Evolutionary conservation across 2,113 vertebrate genomes (phyloP), one percentile per base, ranked within the genome.

Genomic region (Todiramphus saurophagus): DNA sequence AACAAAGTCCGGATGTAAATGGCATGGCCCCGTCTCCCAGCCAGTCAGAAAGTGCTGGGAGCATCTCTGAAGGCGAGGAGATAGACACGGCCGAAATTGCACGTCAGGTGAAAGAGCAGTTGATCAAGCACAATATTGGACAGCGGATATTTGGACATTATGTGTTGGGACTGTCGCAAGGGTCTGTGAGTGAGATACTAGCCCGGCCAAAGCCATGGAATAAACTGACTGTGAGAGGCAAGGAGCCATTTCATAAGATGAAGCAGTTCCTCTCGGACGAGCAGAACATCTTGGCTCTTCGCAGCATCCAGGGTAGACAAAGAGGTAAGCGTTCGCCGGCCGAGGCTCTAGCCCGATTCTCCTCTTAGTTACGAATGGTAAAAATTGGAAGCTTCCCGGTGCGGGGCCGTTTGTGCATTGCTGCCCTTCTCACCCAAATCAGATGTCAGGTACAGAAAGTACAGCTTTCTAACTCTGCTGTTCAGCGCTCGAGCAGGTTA

Each of bases 211-310:
- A 99, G 98, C 99, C 99, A 31, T 99, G 99, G 99, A 99, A 98
- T 98, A 99, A 99, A 98, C 98, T 99, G 94, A 99, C 99, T 70
- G 99, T 99, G 80, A 98, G 99, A 46, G 99, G 99, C 97, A 99
- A 99, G 98, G 99, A 99, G 98, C 99, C 99, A 23, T 99, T 99
- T 98, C 99, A 99, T 97, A 99, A 99, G 98, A 99, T 99, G 99
- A 99, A 99, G 98, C 99, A 99, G 98, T 99, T 99, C 98, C 98
- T 99, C 48, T 99, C 99, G 0, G 99, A 99, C 7, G 99, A 99
- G 98, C 99, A 99, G 98, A 99, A 99, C 98, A 99, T 99, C 98
- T 97, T 99, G 79, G 99, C 99, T 12, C 98, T 99, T 91, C 98
- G 99, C 95, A 99, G 99, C 98, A 99, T 99, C 98, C 99, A 99